Conservation (phyloP, 2,113 vertebrate genomes). For the Apodemus sylvaticus region DNA sequence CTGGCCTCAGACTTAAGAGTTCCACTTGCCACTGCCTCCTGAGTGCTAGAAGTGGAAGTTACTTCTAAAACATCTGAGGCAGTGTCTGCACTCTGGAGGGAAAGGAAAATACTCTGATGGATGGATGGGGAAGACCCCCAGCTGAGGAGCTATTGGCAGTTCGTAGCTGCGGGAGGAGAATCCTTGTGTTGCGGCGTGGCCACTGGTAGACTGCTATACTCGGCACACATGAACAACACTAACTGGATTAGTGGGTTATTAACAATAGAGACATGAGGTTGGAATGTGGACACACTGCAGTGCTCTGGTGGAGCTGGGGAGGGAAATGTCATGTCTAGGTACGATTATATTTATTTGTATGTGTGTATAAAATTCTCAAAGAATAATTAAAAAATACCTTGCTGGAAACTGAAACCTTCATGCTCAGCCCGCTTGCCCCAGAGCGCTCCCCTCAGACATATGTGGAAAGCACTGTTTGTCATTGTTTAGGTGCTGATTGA, state of each 20-base stretch:
- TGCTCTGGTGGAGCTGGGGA: neutral
- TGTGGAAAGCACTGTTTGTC: constrained; percentile 32
- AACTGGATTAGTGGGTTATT: neutral
- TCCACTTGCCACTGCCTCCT: neutral
- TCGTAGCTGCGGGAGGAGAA: neutral
- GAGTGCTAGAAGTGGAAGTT: neutral
- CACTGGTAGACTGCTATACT: neutral
- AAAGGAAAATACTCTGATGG: neutral
- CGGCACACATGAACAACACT: neutral
- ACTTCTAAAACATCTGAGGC: neutral
- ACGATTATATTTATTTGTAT: neutral
- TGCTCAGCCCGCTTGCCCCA: neutral
- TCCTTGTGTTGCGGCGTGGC: neutral
- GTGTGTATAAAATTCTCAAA: neutral
- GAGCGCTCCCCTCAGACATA: neutral
- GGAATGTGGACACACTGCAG: neutral
- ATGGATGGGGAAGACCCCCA: neutral
- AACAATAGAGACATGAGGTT: neutral
- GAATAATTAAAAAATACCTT: neutral
- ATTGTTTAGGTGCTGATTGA: constrained; percentile 90
- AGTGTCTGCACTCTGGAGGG: neutral
- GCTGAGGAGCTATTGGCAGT: neutral
- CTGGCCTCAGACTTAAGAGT: neutral
- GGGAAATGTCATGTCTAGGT: neutral
- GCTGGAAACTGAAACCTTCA: neutral